Conservation (phyloP, 2,113 vertebrate species). For the Rhizomys pruinosus region DNA sequence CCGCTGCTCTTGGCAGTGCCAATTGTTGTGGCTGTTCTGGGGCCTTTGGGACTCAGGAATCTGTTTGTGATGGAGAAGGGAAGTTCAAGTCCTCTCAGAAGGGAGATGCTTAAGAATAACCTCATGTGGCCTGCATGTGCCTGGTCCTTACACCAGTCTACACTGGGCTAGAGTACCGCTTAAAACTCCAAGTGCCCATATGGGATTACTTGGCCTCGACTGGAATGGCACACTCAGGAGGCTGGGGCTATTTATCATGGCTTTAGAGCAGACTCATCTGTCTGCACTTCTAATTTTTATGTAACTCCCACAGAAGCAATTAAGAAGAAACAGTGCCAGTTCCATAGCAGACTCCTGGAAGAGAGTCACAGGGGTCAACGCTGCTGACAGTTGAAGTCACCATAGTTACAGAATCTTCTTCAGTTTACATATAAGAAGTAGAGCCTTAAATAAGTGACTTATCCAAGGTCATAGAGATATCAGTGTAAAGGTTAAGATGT, state of each 20-base stretch:
- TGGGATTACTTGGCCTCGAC: conserved; percentile 23
- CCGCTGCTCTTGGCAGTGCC: conserved; percentile 72
- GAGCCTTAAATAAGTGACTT: conserved; percentile 17
- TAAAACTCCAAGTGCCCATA: conserved; percentile 42
- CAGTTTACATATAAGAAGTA: not conserved
- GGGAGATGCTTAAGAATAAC: conserved; percentile 39
- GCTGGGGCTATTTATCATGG: conserved; percentile 46
- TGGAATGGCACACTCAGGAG: not conserved
- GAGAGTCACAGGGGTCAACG: not conserved
- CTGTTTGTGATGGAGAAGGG: conserved; percentile 5
- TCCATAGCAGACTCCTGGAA: not conserved
- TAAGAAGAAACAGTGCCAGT: not conserved
- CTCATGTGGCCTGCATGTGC: conserved; percentile 1
- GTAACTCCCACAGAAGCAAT: conserved; percentile 61
- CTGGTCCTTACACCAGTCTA: not conserved
- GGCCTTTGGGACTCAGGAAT: conserved; percentile 64
- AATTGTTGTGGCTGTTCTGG: conserved; percentile 44
- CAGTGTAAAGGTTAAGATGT: not conserved
- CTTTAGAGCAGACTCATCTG: conserved; percentile 51
- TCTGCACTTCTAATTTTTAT: conserved; percentile 60
- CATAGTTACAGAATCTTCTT: not conserved
- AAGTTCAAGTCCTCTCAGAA: conserved; percentile 26
- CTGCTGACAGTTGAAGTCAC: not conserved
- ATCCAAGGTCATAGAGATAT: not conserved
- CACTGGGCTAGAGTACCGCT: not conserved